phyloP scores from a whole-genome alignment of 2,888 invertebrate genomes.

The Tachystola acroxantha region DNA sequence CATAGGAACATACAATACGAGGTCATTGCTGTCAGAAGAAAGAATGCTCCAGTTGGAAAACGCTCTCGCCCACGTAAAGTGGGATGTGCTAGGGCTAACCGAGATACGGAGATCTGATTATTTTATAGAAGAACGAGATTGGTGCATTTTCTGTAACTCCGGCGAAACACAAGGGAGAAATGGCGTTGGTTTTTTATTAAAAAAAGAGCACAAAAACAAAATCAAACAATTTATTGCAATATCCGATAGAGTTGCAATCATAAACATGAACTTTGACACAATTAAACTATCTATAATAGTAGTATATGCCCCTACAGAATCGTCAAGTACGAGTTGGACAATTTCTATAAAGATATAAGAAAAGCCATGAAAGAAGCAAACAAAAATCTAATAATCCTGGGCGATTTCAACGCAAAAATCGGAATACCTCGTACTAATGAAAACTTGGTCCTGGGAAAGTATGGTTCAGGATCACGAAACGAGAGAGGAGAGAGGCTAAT shows the following conservation, averaged over 20 bases:
- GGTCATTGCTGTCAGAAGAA: not conserved
- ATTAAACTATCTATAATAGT: slow-evolving; percentile 13
- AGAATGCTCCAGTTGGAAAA: slow-evolving; percentile 8
- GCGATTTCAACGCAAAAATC: slow-evolving; percentile 20
- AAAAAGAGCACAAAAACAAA: slow-evolving; percentile 7
- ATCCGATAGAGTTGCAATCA: not conserved
- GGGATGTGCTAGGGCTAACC: slow-evolving; percentile 1
- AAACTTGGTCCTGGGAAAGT: slow-evolving; percentile 9
- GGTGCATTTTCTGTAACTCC: slow-evolving; percentile 12
- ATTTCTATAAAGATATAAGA: slow-evolving; percentile 15
- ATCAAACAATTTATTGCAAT: not conserved
- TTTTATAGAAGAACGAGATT: slow-evolving; percentile 13
- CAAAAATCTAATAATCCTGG: slow-evolving; percentile 13
- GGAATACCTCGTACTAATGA: slow-evolving; percentile 7
- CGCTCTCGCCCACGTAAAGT: slow-evolving; percentile 10
- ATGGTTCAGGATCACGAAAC: slow-evolving; percentile 16
- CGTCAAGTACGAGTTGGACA: slow-evolving; percentile 11
- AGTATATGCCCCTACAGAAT: slow-evolving; percentile 17
- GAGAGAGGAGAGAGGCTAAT: slow-evolving; percentile 9
- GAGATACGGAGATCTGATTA: slow-evolving; percentile 9
- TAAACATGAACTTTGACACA: slow-evolving; percentile 7
- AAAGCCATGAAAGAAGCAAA: slow-evolving; percentile 7
- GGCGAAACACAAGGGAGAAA: slow-evolving; percentile 12
- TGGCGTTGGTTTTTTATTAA: slow-evolving; percentile 14
- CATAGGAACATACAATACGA: not conserved